These are phyloP conservation scores for Ophion obscuratus DNA, from an alignment of 2,888 invertebrate species.

Conservation along the genomic window DNA sequence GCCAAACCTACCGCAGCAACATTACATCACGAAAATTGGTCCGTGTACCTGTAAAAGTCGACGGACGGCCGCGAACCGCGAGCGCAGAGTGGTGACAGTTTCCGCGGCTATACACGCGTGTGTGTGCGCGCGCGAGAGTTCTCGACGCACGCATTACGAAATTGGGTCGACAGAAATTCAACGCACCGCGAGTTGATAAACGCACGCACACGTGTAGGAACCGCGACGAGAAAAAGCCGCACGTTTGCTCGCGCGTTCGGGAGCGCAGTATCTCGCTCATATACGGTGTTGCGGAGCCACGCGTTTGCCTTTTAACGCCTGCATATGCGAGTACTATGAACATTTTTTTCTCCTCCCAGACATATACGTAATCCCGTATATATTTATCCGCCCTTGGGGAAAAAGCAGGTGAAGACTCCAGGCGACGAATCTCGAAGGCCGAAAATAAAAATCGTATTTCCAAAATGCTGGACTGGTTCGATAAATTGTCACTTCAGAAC, in stretches of 20 bases:
- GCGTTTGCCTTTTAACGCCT: slow-evolving; percentile 45
- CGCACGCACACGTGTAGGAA: slow-evolving; percentile 15
- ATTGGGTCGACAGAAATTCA: slow-evolving; percentile 82
- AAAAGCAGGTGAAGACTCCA: neutral
- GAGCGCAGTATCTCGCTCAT: slow-evolving; percentile 50
- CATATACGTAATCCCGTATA: neutral
- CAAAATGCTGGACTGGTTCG: neutral
- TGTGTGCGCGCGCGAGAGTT: slow-evolving; percentile 26
- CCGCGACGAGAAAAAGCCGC: slow-evolving; percentile 35
- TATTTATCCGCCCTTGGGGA: neutral
- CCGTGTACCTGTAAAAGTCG: slow-evolving; percentile 8
- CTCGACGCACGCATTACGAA: slow-evolving; percentile 76
- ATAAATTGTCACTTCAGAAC: neutral
- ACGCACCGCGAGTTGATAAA: slow-evolving; percentile 56
- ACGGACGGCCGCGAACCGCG: slow-evolving; percentile 4
- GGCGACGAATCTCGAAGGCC: neutral
- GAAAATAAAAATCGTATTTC: neutral
- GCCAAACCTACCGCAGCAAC: neutral
- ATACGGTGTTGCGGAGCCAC: slow-evolving; percentile 45
- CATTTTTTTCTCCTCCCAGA: neutral
- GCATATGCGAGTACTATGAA: neutral
- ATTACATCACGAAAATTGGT: slow-evolving; percentile 15
- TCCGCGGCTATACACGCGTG: slow-evolving; percentile 53
- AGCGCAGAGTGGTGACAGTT: slow-evolving; percentile 53
- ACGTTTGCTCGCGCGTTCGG: slow-evolving; percentile 37